phyloP scores from a whole-genome alignment of 2,797 vertebrate genomes.

The Diplodus puntazzo region DNA sequence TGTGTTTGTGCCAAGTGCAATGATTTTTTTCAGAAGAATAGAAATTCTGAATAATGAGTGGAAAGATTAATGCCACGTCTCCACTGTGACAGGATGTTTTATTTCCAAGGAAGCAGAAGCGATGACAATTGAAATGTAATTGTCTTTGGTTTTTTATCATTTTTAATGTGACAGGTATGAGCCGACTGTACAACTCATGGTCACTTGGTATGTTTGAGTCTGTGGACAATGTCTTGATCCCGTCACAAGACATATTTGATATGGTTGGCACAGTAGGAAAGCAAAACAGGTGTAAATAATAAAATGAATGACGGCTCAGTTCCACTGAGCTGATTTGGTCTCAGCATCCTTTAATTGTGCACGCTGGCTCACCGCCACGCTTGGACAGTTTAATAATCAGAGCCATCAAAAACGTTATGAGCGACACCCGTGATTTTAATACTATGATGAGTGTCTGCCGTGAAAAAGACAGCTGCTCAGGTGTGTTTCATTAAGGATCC shows the following conservation, averaged over 20 bases:
- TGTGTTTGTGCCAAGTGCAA: slow-evolving; percentile 50
- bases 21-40: slow-evolving; percentile 47
- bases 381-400: neutral
- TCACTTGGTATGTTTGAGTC: neutral
- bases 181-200: neutral
- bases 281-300: slow-evolving; percentile 3
- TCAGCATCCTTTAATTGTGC: neutral
- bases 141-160: neutral
- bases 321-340: neutral
- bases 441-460: neutral
- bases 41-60: slow-evolving; percentile 35
- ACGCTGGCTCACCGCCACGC: neutral
- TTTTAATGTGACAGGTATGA: neutral
- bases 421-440: neutral
- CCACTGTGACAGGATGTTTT: slow-evolving; percentile 18
- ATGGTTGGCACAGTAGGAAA: neutral
- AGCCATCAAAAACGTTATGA: neutral
- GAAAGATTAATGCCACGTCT: slow-evolving; percentile 36
- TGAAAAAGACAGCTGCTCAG: neutral
- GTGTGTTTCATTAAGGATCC: neutral
- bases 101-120: slow-evolving; percentile 13
- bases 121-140: neutral
- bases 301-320: neutral
- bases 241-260: neutral
- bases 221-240: too few species aligned